Conservation (phyloP, 2,113 vertebrate genomes). For the Perccottus glenii region DNA sequence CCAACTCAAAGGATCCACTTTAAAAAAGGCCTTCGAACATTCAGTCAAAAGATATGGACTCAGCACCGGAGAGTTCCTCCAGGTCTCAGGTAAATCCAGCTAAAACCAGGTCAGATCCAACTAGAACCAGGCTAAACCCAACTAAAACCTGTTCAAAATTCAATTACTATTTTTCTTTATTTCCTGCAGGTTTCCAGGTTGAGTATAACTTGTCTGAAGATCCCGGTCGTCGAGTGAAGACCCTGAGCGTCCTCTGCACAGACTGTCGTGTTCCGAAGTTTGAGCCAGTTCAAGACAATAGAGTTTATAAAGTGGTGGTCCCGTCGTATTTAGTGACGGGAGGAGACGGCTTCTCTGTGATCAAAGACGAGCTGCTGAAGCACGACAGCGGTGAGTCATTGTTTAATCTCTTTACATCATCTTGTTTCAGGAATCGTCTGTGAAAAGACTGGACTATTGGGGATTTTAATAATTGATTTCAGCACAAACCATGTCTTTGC, state of each 20-base stretch:
- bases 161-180: neutral
- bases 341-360: constrained; percentile 87
- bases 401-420: no score
- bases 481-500: no score
- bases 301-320: constrained; percentile 83
- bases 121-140: no score
- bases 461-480: no score
- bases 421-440: no score
- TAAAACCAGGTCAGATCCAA: no score
- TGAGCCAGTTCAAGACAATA: constrained; percentile 73
- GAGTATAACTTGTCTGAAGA: constrained; percentile 81
- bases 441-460: no score
- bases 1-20: constrained; percentile 85
- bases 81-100: constrained; percentile 85
- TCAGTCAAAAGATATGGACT: constrained; percentile 82
- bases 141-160: no score
- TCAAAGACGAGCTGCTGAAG: constrained; percentile 80
- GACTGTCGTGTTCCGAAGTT: constrained; percentile 86
- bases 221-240: constrained; percentile 76
- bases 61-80: constrained; percentile 89
- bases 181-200: constrained; percentile 83
- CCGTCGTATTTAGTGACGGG: constrained; percentile 83
- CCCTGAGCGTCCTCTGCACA: constrained; percentile 84
- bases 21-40: constrained; percentile 88
- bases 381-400: constrained; percentile 85